phyloP scores from a whole-genome alignment of 2,888 invertebrate species.

The Cacoxenus indagator region DNA sequence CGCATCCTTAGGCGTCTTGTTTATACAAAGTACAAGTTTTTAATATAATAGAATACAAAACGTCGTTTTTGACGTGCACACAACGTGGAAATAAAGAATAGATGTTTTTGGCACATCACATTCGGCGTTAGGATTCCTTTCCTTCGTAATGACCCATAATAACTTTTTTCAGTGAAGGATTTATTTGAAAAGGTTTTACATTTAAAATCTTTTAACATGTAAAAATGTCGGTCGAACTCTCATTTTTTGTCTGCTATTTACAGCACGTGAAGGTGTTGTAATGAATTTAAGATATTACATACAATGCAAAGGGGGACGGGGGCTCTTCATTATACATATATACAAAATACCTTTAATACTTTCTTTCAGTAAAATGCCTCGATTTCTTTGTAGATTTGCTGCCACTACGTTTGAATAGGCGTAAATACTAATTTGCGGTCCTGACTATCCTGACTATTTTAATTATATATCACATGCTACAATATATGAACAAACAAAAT shows the following conservation, averaged over 20 bases:
- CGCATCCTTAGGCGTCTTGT: neutral
- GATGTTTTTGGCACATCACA: neutral
- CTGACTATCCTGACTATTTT: conserved; percentile 19
- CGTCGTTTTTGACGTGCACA: neutral
- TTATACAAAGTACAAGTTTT: conserved; percentile 1
- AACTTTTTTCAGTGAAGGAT: too few species aligned
- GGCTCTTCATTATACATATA: neutral
- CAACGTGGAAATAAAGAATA: neutral
- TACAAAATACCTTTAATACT: neutral
- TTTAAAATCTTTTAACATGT: too few species aligned
- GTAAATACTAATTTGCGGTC: neutral
- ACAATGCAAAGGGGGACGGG: too few species aligned
- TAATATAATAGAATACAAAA: neutral
- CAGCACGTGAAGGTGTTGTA: too few species aligned
- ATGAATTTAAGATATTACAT: neutral
- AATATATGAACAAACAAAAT: conserved; percentile 33
- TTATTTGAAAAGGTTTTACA: too few species aligned
- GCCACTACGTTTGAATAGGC: neutral
- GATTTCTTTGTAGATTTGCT: neutral
- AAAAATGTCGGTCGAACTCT: too few species aligned
- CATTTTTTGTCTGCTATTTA: too few species aligned
- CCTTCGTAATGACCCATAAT: too few species aligned
- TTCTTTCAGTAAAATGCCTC: neutral
- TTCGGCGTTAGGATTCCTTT: too few species aligned
- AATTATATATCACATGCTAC: conserved; percentile 48